Evolutionary conservation across 92 coral and sea anemone species (phyloP).

Genomic region (Siderastrea radians): DNA sequence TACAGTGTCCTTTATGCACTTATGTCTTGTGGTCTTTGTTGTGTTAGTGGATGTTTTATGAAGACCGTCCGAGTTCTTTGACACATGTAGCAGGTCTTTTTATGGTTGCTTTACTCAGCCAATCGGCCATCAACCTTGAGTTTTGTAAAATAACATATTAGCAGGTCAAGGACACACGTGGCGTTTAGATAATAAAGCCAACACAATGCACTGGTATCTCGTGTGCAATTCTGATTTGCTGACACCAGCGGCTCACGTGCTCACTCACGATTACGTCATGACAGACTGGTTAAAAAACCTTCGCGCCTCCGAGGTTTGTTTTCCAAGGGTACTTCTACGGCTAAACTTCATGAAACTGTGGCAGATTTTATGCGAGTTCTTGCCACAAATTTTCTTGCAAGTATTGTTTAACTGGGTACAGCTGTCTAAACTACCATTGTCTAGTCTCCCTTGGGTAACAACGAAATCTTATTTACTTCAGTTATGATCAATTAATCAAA

Average conservation of each 20-base stretch:
- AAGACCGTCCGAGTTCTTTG: neutral
- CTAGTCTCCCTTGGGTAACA: neutral
- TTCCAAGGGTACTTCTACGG: neutral
- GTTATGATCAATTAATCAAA: neutral
- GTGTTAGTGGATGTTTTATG: neutral
- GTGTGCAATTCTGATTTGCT: slow-evolving; percentile 55
- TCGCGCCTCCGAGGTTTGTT: neutral
- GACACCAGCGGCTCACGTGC: slow-evolving; percentile 38
- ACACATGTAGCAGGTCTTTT: slow-evolving; percentile 34
- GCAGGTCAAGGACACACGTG: slow-evolving; percentile 37
- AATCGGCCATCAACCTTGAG: slow-evolving; percentile 1
- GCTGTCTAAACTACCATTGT: neutral
- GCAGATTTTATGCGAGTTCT: neutral
- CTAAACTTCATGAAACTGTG: neutral
- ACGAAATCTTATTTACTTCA: neutral
- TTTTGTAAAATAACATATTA: slow-evolving; percentile 20
- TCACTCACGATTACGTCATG: slow-evolving; percentile 15
- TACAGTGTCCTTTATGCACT: too few species aligned
- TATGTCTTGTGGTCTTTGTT: too few species aligned
- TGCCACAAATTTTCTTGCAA: neutral
- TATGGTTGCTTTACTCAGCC: slow-evolving; percentile 15
- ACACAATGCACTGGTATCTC: slow-evolving; percentile 21
- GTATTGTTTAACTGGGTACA: neutral
- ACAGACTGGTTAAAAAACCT: slow-evolving; percentile 18
- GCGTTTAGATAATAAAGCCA: slow-evolving; percentile 22